phyloP scores from a whole-genome alignment of 2,797 vertebrate genomes.

The Toxotes lorentzi region DNA sequence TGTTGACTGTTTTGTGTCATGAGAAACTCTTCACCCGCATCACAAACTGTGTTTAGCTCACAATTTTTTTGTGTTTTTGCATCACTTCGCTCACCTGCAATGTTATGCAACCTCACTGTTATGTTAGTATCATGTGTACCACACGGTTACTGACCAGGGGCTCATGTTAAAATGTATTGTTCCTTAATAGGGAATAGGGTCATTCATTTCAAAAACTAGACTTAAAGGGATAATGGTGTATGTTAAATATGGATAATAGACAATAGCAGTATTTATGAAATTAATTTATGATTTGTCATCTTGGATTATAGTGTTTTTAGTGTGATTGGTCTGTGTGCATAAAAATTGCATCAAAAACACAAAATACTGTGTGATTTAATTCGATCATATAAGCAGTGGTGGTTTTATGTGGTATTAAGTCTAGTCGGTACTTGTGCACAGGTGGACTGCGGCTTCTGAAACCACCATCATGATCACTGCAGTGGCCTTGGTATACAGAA shows the following conservation, averaged over 20 bases:
- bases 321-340: conserved; percentile 49
- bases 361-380: conserved; percentile 12
- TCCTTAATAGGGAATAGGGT: background rate
- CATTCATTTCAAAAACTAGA: background rate
- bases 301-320: background rate
- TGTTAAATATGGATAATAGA: conserved; percentile 10
- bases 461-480: background rate
- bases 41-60: conserved; percentile 22
- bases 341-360: conserved; percentile 36
- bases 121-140: conserved; percentile 30
- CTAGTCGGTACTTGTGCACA: background rate
- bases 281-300: conserved; percentile 12
- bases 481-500: conserved; percentile 10
- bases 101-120: conserved; percentile 18
- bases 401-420: background rate
- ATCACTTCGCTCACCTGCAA: conserved; percentile 9
- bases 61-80: conserved; percentile 8
- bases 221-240: background rate
- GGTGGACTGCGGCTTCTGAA: conserved; percentile 10
- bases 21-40: conserved; percentile 41
- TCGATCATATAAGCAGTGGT: background rate
- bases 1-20: conserved; percentile 28
- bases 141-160: background rate
- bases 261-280: conserved; percentile 25
- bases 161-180: conserved; percentile 4